A percentile compares a stretch with the other conserved stretches of the same genome.
Conservation (phyloP, 2,113 vertebrate genomes). For the Aegotheles bennettii region DNA sequence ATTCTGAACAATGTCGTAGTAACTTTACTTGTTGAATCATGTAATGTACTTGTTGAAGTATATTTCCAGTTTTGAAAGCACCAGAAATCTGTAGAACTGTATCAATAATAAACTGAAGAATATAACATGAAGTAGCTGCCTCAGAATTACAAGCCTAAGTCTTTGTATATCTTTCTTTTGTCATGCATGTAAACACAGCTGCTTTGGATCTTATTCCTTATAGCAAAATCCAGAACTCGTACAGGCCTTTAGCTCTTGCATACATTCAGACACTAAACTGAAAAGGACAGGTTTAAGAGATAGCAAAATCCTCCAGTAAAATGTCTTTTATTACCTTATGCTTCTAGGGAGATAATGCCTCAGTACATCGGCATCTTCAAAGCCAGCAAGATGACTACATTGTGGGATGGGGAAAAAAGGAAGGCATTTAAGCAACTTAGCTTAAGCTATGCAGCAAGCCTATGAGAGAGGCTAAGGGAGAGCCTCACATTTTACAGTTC, state of each 20-base stretch:
- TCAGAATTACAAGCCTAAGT: conserved; percentile 33
- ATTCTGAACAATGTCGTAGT: not conserved
- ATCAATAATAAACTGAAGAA: not conserved
- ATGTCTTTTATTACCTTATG: not conserved
- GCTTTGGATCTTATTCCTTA: not conserved
- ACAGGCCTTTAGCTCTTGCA: not conserved
- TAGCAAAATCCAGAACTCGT: not conserved
- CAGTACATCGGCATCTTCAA: not conserved
- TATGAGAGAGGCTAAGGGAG: not conserved
- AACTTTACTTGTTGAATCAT: not conserved
- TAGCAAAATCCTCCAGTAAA: not conserved
- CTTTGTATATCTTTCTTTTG: not conserved
- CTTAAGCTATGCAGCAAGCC: not conserved
- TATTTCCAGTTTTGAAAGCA: not conserved
- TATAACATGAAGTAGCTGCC: not conserved
- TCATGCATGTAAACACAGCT: not conserved
- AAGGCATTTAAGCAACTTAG: not conserved
- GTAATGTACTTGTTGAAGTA: not conserved
- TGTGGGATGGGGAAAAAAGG: not conserved
- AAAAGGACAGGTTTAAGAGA: conserved; percentile 12
- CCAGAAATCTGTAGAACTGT: not conserved
- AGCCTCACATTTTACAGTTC: not conserved
- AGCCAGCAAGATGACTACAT: not conserved
- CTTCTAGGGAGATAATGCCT: not conserved
- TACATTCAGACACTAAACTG: not conserved